These are phyloP conservation scores for Acanthis flammea DNA, from an alignment of 2,797 vertebrate genomes.

Conservation along the genomic window DNA sequence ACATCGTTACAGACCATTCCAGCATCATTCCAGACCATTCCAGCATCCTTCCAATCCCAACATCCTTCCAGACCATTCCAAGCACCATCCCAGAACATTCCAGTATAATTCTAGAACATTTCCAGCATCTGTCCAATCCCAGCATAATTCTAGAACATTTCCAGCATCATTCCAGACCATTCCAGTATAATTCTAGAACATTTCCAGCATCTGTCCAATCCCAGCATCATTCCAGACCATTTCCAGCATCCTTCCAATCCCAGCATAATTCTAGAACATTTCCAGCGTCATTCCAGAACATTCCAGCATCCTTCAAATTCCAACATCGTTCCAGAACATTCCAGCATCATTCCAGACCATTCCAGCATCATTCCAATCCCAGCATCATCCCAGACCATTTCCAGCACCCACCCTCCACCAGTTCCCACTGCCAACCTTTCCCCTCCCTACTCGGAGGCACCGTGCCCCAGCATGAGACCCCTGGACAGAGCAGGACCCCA, in stretches of 20 bases:
- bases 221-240: neutral
- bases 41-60: no score
- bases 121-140: rapidly evolving
- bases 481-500: neutral
- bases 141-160: rapidly evolving
- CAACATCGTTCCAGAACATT: rapidly evolving
- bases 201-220: neutral
- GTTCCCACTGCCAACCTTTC: neutral
- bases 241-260: neutral
- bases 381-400: neutral
- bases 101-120: no score
- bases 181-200: rapidly evolving
- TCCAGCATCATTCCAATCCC: neutral
- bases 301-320: neutral
- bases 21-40: no score
- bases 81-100: no score
- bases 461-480: rapidly evolving
- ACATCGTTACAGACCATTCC: rapidly evolving
- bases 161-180: rapidly evolving
- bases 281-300: no score
- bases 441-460: neutral
- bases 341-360: neutral
- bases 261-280: no score
- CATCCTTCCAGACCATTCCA: no score
- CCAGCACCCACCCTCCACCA: neutral